Evolutionary conservation across 1,140 invertebrate species (phyloP).

Genomic region (Pseudomyrmex dendroicus): DNA sequence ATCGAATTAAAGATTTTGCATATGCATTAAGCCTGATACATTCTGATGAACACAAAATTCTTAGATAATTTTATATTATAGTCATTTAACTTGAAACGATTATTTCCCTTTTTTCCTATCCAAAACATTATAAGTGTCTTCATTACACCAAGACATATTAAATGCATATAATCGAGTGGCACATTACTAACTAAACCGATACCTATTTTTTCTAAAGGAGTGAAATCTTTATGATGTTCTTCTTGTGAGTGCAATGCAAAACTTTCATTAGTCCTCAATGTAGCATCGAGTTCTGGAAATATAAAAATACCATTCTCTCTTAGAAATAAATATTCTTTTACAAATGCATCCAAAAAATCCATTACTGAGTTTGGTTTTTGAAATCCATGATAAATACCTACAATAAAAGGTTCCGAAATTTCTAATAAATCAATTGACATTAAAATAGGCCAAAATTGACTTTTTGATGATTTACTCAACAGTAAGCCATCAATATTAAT

Average conservation of each 20-base stretch:
- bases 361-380: not conserved
- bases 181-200: constrained; percentile 12
- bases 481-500: too few species aligned
- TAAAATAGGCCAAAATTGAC: not conserved
- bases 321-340: constrained; percentile 9
- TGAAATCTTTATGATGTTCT: constrained; percentile 4
- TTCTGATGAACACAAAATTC: constrained; percentile 5
- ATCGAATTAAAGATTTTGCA: constrained; percentile 14
- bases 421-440: not conserved
- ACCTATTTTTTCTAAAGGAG: not conserved
- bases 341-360: not conserved
- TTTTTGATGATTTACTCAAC: too few species aligned
- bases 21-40: not conserved
- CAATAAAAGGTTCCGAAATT: constrained; percentile 3
- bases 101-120: not conserved
- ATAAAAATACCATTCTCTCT: not conserved
- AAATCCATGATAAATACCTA: not conserved
- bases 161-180: constrained; percentile 1
- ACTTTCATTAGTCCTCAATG: not conserved
- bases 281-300: not conserved
- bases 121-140: not conserved
- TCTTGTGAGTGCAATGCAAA: not conserved
- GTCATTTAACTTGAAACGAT: not conserved
- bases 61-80: not conserved
- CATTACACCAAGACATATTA: not conserved